These are phyloP conservation scores for Clarias fuscus DNA, from an alignment of 2,797 vertebrate species.

Conservation along the genomic window DNA sequence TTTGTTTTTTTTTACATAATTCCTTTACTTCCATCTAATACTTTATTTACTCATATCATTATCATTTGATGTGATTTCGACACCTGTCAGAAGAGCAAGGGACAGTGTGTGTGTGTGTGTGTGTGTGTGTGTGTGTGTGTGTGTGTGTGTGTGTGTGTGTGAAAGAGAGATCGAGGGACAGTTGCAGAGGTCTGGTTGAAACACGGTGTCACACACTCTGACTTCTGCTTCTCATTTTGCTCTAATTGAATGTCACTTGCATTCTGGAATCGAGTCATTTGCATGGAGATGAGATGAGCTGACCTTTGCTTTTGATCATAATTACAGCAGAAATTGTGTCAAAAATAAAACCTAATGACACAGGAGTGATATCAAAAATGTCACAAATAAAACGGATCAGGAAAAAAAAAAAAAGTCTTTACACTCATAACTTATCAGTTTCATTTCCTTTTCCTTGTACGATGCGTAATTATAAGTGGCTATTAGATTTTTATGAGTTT, in stretches of 20 bases:
- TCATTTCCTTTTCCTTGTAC: not conserved
- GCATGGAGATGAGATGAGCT: conserved; percentile 81
- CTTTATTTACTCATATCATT: no score
- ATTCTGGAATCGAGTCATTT: conserved; percentile 85
- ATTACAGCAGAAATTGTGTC: conserved; percentile 81
- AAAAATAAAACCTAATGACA: conserved; percentile 52
- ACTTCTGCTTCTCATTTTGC: conserved; percentile 57
- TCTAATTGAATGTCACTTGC: conserved; percentile 79
- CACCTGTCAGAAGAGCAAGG: no score
- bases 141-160: not conserved
- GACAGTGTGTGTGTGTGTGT: not conserved
- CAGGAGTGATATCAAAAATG: conserved; percentile 25
- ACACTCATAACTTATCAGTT: not conserved
- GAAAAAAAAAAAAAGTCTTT: conserved; percentile 55
- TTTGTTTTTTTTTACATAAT: not conserved
- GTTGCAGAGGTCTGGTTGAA: not conserved
- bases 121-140: conserved; percentile 22
- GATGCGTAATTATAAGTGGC: not conserved
- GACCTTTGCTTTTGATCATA: conserved; percentile 88
- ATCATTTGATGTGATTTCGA: no score
- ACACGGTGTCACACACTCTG: conserved; percentile 18
- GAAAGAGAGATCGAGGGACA: not conserved
- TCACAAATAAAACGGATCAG: not conserved
- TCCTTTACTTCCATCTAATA: not conserved
- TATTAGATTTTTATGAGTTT: not conserved